phyloP scores from a whole-genome alignment of 2,797 vertebrate species.

The Mareca penelope region DNA sequence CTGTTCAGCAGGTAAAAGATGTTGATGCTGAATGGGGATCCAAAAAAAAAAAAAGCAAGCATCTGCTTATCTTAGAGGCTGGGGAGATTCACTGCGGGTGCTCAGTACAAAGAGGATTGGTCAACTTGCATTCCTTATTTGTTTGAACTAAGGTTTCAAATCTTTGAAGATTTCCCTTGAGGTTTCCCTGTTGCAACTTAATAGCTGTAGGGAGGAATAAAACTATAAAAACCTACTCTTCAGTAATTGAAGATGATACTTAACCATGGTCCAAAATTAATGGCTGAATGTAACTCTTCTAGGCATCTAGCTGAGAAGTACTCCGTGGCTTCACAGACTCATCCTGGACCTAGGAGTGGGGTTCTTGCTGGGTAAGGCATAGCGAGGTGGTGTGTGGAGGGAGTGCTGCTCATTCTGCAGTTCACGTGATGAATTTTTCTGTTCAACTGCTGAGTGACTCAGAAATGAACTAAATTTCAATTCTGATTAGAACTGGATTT shows the following conservation, averaged over 20 bases:
- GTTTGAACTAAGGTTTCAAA: neutral
- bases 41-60: neutral
- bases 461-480: conserved; percentile 76
- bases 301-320: neutral
- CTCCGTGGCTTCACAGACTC: neutral
- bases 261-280: neutral
- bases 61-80: neutral
- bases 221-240: neutral
- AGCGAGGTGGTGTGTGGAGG: neutral
- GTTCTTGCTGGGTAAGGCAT: neutral
- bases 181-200: neutral
- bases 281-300: neutral
- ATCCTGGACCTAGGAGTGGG: neutral
- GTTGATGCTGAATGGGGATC: neutral
- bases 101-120: neutral
- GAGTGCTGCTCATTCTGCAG: conserved; percentile 31
- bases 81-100: neutral
- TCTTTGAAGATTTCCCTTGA: neutral
- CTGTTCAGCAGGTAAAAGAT: neutral
- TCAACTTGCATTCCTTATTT: neutral
- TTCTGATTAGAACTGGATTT: conserved; percentile 73
- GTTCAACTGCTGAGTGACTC: conserved; percentile 83
- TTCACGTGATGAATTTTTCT: conserved; percentile 77
- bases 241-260: neutral
- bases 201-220: neutral